Base-by-base conservation (phyloP, 2,888 invertebrate genomes). In the Scaptomyza polygonia region DNA sequence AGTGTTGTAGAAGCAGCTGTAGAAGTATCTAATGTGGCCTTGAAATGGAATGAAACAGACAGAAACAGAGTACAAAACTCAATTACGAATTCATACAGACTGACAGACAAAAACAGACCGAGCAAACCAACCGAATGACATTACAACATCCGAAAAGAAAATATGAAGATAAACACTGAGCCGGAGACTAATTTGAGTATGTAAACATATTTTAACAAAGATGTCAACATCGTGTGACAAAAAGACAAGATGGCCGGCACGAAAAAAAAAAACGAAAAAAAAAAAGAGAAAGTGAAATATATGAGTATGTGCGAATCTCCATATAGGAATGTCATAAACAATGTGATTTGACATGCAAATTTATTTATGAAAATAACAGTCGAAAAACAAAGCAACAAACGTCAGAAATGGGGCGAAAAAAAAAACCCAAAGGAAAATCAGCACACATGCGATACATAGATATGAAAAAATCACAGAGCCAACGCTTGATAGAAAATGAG, bases 181-280 rank as follows among this genome's bases (percentile, higher is more conserved):
- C 56, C 34, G 49, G 61, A 77, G 77, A 85, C 84, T 85, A 85
- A 85, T 85, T 85, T 79, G 68, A 65, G 74, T 85, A 79, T 85
- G 84, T 85, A 88, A 85, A 85, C 88, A 85, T 88, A 85, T 85
- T 85, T 85, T 87, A 85, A 88, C 88, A 85, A 74, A 88, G 85
- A 77, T 85, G 84, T 85, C 84, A 88, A 78, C 82, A 83, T 67
- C 77, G 81, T 87, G 77, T 82, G 88, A 85, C 85, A 81, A 75
- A 74, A 76, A 67, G 79, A 76, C 77, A 56, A 39, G 16, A 42
- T 61, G 59, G 52, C 66, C 43, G 54, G 58, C 40, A 30, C 39
- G 9, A 39, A 14, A 36, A 12, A 36, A 42, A 18, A 75, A 55
- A 36, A 2, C 7, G 8, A 36, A 14, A 14, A 14, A 14, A 3